phyloP scores from a whole-genome alignment of 2,888 invertebrate genomes.

The Digitonthophagus gazella region DNA sequence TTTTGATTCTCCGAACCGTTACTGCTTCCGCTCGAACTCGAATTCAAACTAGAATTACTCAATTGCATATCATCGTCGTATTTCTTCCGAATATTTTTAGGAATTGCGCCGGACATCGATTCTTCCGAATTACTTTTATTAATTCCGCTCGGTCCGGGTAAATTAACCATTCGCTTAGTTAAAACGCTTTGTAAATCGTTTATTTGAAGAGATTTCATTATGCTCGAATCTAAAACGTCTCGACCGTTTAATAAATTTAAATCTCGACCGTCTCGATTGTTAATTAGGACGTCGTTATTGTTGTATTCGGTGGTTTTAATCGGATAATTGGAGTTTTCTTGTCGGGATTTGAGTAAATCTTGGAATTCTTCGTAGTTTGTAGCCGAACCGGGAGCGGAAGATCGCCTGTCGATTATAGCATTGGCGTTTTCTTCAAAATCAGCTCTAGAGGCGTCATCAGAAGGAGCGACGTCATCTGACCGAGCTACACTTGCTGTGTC shows the following conservation, averaged over 20 bases:
- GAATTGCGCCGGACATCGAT: constrained; percentile 24
- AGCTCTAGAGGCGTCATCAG: constrained; percentile 28
- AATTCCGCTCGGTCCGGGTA: constrained; percentile 49
- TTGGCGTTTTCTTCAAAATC: constrained; percentile 23
- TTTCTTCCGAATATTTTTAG: constrained; percentile 26
- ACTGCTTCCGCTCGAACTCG: constrained; percentile 55
- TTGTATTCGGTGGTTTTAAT: constrained; percentile 18
- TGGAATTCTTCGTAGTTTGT: constrained; percentile 19
- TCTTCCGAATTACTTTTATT: constrained; percentile 56
- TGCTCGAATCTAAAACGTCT: constrained; percentile 20
- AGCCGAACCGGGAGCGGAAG: constrained; percentile 20
- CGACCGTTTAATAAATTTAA: neutral
- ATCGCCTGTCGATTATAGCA: constrained; percentile 21
- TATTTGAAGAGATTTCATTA: constrained; percentile 25
- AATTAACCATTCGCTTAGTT: constrained; percentile 18
- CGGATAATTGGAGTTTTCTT: constrained; percentile 20
- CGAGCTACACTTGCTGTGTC: constrained; percentile 62
- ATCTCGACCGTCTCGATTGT: neutral
- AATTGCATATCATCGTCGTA: constrained; percentile 46
- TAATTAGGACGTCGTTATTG: constrained; percentile 18
- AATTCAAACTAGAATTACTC: constrained; percentile 59
- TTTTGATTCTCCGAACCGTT: constrained; percentile 48
- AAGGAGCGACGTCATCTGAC: constrained; percentile 62
- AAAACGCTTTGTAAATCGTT: constrained; percentile 21
- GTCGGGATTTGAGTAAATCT: constrained; percentile 18